A percentile compares a stretch with the other conserved stretches of the same genome.
Conservation (phyloP, 53 echinoderm and acorn worm species). For the Astropecten irregularis region DNA sequence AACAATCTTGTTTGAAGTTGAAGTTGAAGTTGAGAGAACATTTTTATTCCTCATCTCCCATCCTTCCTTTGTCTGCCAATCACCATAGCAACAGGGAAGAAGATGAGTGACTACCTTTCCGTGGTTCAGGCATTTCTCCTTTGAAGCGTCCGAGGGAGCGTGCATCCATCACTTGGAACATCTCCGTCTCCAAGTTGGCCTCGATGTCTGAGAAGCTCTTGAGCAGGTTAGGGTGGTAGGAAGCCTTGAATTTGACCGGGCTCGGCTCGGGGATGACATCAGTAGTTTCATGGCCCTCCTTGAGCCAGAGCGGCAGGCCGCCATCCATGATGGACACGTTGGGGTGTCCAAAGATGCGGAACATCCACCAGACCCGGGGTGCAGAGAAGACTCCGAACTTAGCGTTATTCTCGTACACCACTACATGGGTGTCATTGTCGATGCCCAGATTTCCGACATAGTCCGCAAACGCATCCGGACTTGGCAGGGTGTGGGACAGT, state of each 20-base stretch:
- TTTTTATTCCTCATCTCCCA: no score
- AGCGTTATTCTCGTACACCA: slow-evolving; percentile 85
- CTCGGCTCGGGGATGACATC: slow-evolving; percentile 55
- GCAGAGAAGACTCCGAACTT: slow-evolving; percentile 79
- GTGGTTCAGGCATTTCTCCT: slow-evolving; percentile 72
- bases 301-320: slow-evolving; percentile 77
- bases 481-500: slow-evolving; percentile 73
- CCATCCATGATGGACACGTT: slow-evolving; percentile 85
- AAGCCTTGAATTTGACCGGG: slow-evolving; percentile 62
- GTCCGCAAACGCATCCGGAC: slow-evolving; percentile 68
- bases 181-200: slow-evolving; percentile 58
- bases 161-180: slow-evolving; percentile 91
- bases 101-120: no score
- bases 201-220: slow-evolving; percentile 81
- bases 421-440: slow-evolving; percentile 83
- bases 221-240: slow-evolving; percentile 59
- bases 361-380: slow-evolving; percentile 91
- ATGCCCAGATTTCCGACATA: slow-evolving; percentile 84
- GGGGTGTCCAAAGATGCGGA: slow-evolving; percentile 82
- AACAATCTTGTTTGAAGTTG: no score
- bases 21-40: no score
- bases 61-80: no score
- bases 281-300: slow-evolving; percentile 69
- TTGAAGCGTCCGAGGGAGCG: slow-evolving; percentile 66
- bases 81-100: no score